These are phyloP conservation scores for Drosophila ohnishii DNA, from an alignment of 1,140 invertebrate species.

Conservation along the genomic window DNA sequence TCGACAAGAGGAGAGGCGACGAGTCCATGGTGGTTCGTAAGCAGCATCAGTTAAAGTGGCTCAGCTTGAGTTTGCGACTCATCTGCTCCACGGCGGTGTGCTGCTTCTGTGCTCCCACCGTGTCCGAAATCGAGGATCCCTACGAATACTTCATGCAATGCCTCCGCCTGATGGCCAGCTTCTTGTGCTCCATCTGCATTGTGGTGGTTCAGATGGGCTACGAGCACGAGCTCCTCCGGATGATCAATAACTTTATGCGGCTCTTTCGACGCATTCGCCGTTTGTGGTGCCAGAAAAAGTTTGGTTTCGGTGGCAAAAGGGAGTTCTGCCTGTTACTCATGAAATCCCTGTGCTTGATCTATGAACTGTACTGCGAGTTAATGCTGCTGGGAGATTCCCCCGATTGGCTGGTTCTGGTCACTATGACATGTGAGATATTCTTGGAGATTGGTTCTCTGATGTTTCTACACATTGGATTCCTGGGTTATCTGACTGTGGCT, in stretches of 20 bases:
- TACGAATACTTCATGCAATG: slow-evolving; percentile 23
- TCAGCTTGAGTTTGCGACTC: slow-evolving; percentile 36
- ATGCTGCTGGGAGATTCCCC: not conserved
- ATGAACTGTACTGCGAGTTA: slow-evolving; percentile 47
- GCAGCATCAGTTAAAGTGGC: slow-evolving; percentile 49
- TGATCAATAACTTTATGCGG: slow-evolving; percentile 56
- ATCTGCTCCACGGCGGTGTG: not conserved
- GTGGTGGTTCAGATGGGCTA: slow-evolving; percentile 48
- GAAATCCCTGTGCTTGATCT: slow-evolving; percentile 44
- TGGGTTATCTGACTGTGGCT: slow-evolving; percentile 63
- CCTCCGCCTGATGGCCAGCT: slow-evolving; percentile 25
- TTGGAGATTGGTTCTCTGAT: slow-evolving; percentile 27
- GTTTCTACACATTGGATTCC: slow-evolving; percentile 58
- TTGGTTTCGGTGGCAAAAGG: slow-evolving; percentile 52
- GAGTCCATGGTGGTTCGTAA: slow-evolving; percentile 16
- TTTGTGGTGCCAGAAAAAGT: slow-evolving; percentile 15
- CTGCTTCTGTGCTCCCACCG: not conserved
- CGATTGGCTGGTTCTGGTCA: not conserved
- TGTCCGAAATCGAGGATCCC: slow-evolving; percentile 5
- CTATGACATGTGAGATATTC: slow-evolving; percentile 18
- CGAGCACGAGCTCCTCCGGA: slow-evolving; percentile 39
- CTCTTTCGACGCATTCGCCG: slow-evolving; percentile 49
- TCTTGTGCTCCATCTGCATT: slow-evolving; percentile 33
- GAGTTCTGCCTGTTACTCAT: slow-evolving; percentile 53
- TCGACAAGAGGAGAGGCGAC: slow-evolving; percentile 9